Evolutionary conservation across 2,113 vertebrate genomes (phyloP).

Genomic region (Dinomys branickii): DNA sequence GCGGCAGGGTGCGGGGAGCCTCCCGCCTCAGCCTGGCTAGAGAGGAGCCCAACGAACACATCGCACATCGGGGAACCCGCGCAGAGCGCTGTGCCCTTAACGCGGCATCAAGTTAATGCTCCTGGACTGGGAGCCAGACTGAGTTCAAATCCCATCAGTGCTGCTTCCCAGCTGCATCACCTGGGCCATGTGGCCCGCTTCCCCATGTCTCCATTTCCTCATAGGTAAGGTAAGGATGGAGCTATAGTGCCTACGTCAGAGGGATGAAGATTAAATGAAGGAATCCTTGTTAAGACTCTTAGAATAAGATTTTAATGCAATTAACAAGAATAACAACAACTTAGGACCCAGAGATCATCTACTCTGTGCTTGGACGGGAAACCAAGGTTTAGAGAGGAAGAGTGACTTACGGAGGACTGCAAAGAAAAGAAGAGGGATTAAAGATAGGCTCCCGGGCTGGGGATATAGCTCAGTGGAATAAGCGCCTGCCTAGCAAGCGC

Average conservation of each 20-base stretch:
- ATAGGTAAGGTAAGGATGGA: background rate
- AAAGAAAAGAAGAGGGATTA: background rate
- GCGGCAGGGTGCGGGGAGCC: background rate
- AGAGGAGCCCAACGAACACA: background rate
- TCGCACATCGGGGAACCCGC: background rate
- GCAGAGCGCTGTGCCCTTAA: background rate
- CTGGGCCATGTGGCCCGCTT: background rate
- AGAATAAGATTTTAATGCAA: background rate
- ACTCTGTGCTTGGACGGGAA: background rate
- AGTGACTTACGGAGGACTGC: background rate
- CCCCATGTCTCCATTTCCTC: background rate
- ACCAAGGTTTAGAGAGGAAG: background rate
- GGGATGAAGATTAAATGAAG: background rate
- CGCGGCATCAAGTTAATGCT: background rate
- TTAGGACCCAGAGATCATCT: too few relatives aligned
- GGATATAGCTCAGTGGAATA: too few relatives aligned
- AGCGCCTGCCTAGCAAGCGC: too few relatives aligned
- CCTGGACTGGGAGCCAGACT: background rate
- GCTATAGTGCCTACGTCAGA: background rate
- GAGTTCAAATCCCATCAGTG: conserved; percentile 26
- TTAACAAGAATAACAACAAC: background rate
- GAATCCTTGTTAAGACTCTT: background rate
- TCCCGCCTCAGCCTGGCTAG: background rate
- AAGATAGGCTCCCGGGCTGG: background rate
- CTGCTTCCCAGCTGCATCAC: background rate